These are phyloP conservation scores for Metacarcinus magister DNA, from an alignment of 2,888 invertebrate genomes.

Conservation along the genomic window DNA sequence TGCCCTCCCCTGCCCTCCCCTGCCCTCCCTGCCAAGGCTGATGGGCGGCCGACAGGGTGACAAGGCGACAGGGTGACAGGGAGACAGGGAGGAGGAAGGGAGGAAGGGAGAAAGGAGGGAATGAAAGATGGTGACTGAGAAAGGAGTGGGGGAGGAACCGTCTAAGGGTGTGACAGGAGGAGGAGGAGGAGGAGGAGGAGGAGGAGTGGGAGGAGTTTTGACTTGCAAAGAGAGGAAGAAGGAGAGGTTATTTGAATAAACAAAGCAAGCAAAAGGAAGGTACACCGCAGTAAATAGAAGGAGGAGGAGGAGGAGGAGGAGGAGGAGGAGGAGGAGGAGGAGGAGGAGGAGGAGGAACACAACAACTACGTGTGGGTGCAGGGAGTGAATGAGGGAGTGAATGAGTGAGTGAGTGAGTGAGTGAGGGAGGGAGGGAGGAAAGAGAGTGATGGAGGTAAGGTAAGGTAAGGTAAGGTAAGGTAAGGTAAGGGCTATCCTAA, in stretches of 20 bases:
- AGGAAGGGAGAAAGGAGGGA: background rate
- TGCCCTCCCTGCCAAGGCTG: background rate
- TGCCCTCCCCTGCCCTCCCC: background rate
- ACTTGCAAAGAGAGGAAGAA: background rate
- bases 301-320: slow-evolving; percentile 3
- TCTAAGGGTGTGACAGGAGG: background rate
- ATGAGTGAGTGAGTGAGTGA: background rate
- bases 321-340: background rate
- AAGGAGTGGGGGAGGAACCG: background rate
- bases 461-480: too few species aligned
- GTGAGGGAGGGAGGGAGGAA: background rate
- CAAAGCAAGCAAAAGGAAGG: background rate
- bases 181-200: background rate
- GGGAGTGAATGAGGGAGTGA: background rate
- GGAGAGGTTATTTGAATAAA: background rate
- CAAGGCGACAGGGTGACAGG: too few species aligned
- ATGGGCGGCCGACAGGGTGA: slow-evolving; percentile 14
- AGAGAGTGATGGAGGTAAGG: too few species aligned
- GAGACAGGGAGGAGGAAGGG: background rate
- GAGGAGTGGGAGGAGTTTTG: background rate
- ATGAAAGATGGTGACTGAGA: background rate
- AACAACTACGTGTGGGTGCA: background rate
- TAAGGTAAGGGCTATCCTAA: background rate
- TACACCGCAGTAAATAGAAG: too few species aligned
- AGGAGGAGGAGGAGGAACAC: background rate